Conservation (phyloP, 2,888 invertebrate genomes). For the Griposia aprilina region DNA sequence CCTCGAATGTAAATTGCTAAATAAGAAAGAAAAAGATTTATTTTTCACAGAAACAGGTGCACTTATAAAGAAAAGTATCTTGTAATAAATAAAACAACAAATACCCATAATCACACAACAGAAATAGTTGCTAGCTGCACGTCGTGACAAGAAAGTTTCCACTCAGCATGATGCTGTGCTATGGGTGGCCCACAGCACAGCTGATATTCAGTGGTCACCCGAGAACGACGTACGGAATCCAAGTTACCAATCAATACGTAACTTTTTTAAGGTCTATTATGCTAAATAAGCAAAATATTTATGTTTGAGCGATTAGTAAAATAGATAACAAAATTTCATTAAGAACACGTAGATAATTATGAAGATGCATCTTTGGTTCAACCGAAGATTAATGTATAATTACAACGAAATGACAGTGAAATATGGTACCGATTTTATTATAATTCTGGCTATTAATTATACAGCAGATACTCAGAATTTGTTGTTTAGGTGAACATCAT, state of each 20-base stretch:
- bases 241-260: not conserved
- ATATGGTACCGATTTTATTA: constrained; percentile 26
- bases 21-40: not conserved
- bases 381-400: constrained; percentile 39
- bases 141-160: too few relatives aligned
- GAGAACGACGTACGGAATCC: not conserved
- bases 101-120: not conserved
- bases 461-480: not conserved
- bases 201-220: too few relatives aligned
- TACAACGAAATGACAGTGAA: constrained; percentile 30
- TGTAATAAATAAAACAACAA: not conserved
- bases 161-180: too few relatives aligned
- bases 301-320: not conserved
- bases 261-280: not conserved
- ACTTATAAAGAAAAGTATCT: not conserved
- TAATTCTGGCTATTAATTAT: constrained; percentile 8
- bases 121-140: not conserved
- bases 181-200: too few relatives aligned
- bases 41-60: not conserved
- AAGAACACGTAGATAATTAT: constrained; percentile 16
- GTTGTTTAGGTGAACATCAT: not conserved
- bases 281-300: not conserved
- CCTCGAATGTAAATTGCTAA: not conserved
- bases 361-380: not conserved
- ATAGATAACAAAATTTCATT: not conserved